phyloP scores from a whole-genome alignment of 2,888 invertebrate species.

The Bombylius major region DNA sequence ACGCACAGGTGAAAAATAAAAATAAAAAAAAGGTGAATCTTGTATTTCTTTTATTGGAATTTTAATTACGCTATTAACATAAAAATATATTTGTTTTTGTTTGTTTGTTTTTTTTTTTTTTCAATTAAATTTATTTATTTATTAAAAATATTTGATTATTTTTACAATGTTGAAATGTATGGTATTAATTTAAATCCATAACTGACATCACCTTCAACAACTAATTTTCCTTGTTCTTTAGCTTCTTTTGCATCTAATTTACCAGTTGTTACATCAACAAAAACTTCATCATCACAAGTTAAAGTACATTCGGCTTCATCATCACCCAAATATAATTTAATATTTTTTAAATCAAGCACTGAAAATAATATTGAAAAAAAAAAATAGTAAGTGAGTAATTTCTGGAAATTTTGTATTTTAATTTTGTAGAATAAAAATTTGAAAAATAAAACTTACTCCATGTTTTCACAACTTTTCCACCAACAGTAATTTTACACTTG shows the following conservation, averaged over 20 bases:
- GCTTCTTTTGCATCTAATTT: conserved; percentile 11
- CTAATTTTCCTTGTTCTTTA: conserved; percentile 12
- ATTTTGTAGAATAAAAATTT: too few species aligned
- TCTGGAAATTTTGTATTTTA: too few species aligned
- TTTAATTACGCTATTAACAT: too few species aligned
- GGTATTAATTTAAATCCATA: conserved; percentile 11
- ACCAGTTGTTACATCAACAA: conserved; percentile 10
- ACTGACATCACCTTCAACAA: conserved; percentile 14
- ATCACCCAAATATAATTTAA: conserved; percentile 12
- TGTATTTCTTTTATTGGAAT: too few species aligned
- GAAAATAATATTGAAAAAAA: not conserved
- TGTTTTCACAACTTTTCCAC: conserved; percentile 2
- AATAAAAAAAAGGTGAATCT: too few species aligned
- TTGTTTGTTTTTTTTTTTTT: too few species aligned
- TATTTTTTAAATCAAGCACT: conserved; percentile 14
- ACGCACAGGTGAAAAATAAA: too few species aligned
- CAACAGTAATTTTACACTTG: conserved; percentile 13
- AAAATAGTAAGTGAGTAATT: too few species aligned
- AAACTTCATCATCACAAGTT: conserved; percentile 11
- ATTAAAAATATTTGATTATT: not conserved
- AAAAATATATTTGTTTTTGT: too few species aligned
- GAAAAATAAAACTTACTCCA: conserved; percentile 12
- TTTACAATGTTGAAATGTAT: not conserved
- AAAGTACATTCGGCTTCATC: conserved; percentile 11
- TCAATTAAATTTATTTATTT: not conserved